phyloP scores from a whole-genome alignment of 2,888 invertebrate genomes.

The Epiblema foenella region DNA sequence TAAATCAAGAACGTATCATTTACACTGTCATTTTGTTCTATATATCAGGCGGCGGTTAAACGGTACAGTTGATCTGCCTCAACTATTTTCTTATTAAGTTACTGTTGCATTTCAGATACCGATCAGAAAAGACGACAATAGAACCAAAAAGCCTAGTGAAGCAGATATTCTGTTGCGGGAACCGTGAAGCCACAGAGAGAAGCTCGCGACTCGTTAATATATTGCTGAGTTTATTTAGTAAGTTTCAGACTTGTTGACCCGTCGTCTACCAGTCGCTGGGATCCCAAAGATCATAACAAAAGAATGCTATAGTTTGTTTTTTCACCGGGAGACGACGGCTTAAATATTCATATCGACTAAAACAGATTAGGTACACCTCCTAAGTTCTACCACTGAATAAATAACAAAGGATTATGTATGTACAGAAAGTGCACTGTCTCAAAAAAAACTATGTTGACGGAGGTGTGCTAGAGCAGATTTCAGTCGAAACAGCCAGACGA shows the following conservation, averaged over 20 bases:
- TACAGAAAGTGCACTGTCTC: not conserved
- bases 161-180: slow-evolving; percentile 61
- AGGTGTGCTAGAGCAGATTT: too few species aligned
- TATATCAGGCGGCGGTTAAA: not conserved
- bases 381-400: not conserved
- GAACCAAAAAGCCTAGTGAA: slow-evolving; percentile 52
- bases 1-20: too few species aligned
- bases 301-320: too few species aligned
- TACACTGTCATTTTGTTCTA: too few species aligned
- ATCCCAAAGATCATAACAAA: too few species aligned
- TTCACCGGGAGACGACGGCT: too few species aligned
- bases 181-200: slow-evolving; percentile 53
- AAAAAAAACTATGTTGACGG: too few species aligned
- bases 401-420: too few species aligned
- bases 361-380: not conserved
- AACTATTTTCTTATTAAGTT: not conserved
- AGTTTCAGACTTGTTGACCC: too few species aligned
- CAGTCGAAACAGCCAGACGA: too few species aligned
- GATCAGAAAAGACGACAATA: slow-evolving; percentile 54
- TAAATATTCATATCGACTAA: not conserved
- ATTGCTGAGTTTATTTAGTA: slow-evolving; percentile 62
- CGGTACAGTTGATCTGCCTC: not conserved
- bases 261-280: too few species aligned
- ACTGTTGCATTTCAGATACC: slow-evolving; percentile 57
- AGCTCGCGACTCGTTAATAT: slow-evolving; percentile 60